Evolutionary conservation across 2,888 invertebrate species (phyloP), one percentile per base, ranked within the genome.

Genomic region (Trissoscelio sp.): DNA sequence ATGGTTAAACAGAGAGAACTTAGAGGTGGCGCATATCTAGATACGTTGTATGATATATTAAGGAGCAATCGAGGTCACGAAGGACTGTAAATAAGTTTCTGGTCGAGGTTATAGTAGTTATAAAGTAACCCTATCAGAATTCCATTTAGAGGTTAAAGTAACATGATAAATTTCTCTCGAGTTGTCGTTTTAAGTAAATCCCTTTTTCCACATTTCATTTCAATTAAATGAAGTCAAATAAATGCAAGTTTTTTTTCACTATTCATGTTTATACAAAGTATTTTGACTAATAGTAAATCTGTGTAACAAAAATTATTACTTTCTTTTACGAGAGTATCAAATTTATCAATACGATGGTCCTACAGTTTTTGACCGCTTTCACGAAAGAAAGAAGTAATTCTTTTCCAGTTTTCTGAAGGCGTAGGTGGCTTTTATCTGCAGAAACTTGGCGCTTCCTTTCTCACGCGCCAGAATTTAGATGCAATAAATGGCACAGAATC

Each of bases 341-440:
- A 60, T 60, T 60, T 60, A 60, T 60, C 60, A 60, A 44, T 42
- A 16, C n/a, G 31, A 28, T 31, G 14, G 55, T 42, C 37, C 11
- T 39, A 22, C 9, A 66, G 51, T 51, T 58, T 58, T 70, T 70
- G 72, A 60, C 60, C 60, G 14, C 48, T 34, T 55, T 55, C 55
- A 34, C 31, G 31, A 34, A 51, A n/a, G 22, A 14, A n/a, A 20
- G 58, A 20, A 73, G 53, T 62, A 39, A 62, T 73, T 73, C 53
- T 73, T 62, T 44, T 34, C 12, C 55, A 42, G 31, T 53, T 62
- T 53, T 20, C 31, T 20, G 39, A 64, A 44, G 31, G 31, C 62
- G 60, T 60, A 58, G 73, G 55, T 62, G 53, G 73, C 72, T 73
- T 73, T 73, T 73, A 73, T 73, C 73, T 55, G 53, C 55, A 55